Percentiles rank a stretch among this genome's conserved stretches.
Evolutionary conservation across 1,140 invertebrate genomes (phyloP).

Genomic region (Trichonephila clavipes): DNA sequence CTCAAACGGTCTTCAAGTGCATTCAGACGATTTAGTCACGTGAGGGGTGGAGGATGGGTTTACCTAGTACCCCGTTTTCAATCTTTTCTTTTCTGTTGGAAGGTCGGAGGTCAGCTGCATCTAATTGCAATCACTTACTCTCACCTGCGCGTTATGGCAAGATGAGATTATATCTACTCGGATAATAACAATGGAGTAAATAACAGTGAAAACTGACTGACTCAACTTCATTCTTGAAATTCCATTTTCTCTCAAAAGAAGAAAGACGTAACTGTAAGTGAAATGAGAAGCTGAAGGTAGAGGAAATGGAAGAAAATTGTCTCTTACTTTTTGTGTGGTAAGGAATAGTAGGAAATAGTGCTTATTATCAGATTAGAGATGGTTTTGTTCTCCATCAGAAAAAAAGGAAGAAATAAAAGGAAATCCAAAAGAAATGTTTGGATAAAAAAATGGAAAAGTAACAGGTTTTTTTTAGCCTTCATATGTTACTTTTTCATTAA

Average conservation of each 20-base stretch:
- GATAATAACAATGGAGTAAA: background rate
- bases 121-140: conserved; percentile 27
- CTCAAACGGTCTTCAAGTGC: background rate
- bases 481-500: too few species aligned
- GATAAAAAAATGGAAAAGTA: too few species aligned
- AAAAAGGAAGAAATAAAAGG: too few species aligned
- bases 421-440: too few species aligned
- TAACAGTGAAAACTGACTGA: background rate
- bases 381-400: background rate
- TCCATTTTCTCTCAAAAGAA: background rate
- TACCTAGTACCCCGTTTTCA: conserved; percentile 47
- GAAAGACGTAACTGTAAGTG: background rate
- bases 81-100: conserved; percentile 31
- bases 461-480: too few species aligned
- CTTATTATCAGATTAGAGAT: background rate
- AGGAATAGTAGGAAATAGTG: background rate
- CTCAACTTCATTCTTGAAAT: background rate
- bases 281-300: background rate
- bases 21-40: background rate
- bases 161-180: background rate
- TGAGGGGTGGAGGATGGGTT: conserved; percentile 39
- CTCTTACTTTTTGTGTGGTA: too few species aligned
- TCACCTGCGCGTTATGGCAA: background rate
- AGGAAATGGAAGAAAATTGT: background rate
- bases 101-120: conserved; percentile 14